These are phyloP conservation scores for Drosophila micromelanica DNA, from an alignment of 1,140 invertebrate species.

Conservation along the genomic window DNA sequence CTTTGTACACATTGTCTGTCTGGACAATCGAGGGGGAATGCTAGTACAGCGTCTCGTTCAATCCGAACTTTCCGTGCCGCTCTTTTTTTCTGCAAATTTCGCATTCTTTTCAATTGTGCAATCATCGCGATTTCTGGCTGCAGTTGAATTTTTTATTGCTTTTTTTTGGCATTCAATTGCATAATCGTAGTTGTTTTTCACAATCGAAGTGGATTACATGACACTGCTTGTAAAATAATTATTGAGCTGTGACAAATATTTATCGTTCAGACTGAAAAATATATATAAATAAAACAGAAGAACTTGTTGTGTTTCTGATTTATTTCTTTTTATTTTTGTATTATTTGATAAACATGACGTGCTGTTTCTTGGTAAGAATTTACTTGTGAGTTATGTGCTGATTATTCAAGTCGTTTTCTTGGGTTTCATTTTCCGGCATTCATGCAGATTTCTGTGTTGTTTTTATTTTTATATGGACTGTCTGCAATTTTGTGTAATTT, in stretches of 20 bases:
- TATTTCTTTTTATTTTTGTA: neutral
- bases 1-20: constrained; percentile 44
- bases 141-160: constrained; percentile 9
- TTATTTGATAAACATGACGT: neutral
- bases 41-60: constrained; percentile 2
- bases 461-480: no score
- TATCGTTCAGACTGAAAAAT: neutral
- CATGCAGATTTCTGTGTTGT: no score
- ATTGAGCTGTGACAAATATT: constrained; percentile 24
- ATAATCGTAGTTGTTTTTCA: constrained; percentile 37
- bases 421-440: neutral
- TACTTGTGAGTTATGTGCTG: neutral
- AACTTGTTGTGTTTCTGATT: no score
- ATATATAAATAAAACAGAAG: neutral
- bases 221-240: constrained; percentile 2
- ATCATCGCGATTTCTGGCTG: constrained; percentile 4
- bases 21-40: constrained; percentile 11
- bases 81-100: constrained; percentile 33
- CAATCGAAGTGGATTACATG: constrained; percentile 20
- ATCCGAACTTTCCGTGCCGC: neutral
- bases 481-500: no score
- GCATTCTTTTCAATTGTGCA: constrained; percentile 45
- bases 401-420: neutral
- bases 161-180: constrained; percentile 15
- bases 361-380: neutral